These are phyloP conservation scores for Apoda limacodes DNA, from an alignment of 2,888 invertebrate genomes.

Conservation along the genomic window DNA sequence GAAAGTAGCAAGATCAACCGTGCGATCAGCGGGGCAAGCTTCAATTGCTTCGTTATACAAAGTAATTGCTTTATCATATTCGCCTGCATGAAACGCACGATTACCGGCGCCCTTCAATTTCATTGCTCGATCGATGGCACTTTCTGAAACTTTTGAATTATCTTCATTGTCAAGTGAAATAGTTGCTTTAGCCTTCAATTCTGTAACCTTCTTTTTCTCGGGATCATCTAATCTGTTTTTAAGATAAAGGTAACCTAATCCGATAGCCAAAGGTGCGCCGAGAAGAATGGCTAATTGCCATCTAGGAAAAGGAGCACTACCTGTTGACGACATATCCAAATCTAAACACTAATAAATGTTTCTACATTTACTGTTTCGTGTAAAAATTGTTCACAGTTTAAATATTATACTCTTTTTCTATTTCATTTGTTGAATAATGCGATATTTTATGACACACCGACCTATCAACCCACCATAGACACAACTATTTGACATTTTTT, in stretches of 20 bases:
- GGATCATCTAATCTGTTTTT: constrained; percentile 68
- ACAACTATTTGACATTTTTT: too few species aligned
- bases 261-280: constrained; percentile 86
- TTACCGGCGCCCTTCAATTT: constrained; percentile 91
- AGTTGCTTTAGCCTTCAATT: constrained; percentile 64
- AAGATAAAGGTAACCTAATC: constrained; percentile 83
- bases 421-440: too few species aligned
- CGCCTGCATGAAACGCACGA: constrained; percentile 83
- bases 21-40: constrained; percentile 80
- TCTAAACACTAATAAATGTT: constrained; percentile 33
- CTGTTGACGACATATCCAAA: constrained; percentile 56
- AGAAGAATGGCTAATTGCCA: constrained; percentile 90
- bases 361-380: constrained; percentile 51
- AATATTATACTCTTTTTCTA: too few species aligned
- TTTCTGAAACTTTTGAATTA: constrained; percentile 51
- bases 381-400: too few species aligned
- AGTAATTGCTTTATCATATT: constrained; percentile 90
- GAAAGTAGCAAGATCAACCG: constrained; percentile 85
- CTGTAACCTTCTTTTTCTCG: constrained; percentile 65
- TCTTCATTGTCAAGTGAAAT: constrained; percentile 73
- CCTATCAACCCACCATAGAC: too few species aligned
- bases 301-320: constrained; percentile 76
- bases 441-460: too few species aligned
- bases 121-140: constrained; percentile 79
- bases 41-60: constrained; percentile 95